Evolutionary conservation across 2,797 vertebrate genomes (phyloP).

Genomic region (Rhinogobio ventralis): DNA sequence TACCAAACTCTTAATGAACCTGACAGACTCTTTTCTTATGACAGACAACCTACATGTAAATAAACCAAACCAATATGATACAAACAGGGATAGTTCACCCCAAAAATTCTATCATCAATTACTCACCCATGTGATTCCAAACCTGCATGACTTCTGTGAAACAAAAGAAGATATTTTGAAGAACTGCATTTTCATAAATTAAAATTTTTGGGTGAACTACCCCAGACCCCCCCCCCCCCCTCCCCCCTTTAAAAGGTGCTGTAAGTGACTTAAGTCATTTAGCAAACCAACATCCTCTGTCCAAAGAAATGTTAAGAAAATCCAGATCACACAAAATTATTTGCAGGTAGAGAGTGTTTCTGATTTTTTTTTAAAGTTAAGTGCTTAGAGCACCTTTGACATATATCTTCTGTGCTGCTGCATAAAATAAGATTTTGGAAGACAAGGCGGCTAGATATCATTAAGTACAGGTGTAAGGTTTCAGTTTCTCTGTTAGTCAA

Average conservation of each 20-base stretch:
- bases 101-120: background rate
- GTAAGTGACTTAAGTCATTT: background rate
- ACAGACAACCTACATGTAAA: background rate
- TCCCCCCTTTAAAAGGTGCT: background rate
- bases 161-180: conserved; percentile 16
- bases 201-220: background rate
- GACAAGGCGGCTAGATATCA: background rate
- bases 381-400: background rate
- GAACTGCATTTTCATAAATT: background rate
- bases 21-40: background rate
- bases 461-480: background rate
- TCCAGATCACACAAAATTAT: background rate
- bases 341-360: background rate
- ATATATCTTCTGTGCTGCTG: background rate
- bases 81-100: background rate
- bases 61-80: background rate
- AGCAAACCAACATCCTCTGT: background rate
- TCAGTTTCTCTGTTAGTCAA: background rate
- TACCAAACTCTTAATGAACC: background rate
- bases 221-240: too few relatives aligned
- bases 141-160: conserved; percentile 23
- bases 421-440: background rate
- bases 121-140: conserved; percentile 17
- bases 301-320: background rate
- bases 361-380: background rate